Evolutionary conservation across 2,113 vertebrate species (phyloP).

Genomic region (Syngnathus typhle): DNA sequence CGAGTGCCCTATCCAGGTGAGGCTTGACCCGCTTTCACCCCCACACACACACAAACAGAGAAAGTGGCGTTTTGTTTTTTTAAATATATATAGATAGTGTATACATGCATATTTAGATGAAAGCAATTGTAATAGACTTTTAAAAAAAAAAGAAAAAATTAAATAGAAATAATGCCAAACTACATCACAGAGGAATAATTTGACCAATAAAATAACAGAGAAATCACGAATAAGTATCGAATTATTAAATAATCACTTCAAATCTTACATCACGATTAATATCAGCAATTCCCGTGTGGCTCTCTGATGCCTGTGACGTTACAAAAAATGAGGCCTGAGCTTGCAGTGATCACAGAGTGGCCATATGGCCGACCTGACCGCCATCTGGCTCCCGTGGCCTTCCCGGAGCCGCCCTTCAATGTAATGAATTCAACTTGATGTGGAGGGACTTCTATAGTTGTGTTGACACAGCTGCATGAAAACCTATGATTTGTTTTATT

Average conservation of each 20-base stretch:
- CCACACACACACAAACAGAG: not conserved
- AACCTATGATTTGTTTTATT: not conserved
- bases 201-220: too few species aligned
- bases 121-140: too few species aligned
- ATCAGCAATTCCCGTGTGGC: not conserved
- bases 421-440: slow-evolving; percentile 38
- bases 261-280: not conserved
- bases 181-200: too few species aligned
- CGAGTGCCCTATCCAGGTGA: slow-evolving; percentile 97
- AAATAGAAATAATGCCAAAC: too few species aligned
- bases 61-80: too few species aligned
- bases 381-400: slow-evolving; percentile 47
- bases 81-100: too few species aligned
- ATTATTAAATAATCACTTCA: not conserved
- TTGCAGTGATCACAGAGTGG: slow-evolving; percentile 37
- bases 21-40: not conserved
- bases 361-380: slow-evolving; percentile 57
- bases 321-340: not conserved
- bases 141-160: too few species aligned
- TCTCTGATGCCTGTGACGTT: not conserved
- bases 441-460: not conserved
- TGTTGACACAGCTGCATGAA: slow-evolving; percentile 5
- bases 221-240: too few species aligned
- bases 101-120: too few species aligned
- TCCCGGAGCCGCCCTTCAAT: slow-evolving; percentile 23